Evolutionary conservation across 2,113 vertebrate species (phyloP), one percentile per base, ranked within the genome.

Genomic region (Malurus melanocephalus): DNA sequence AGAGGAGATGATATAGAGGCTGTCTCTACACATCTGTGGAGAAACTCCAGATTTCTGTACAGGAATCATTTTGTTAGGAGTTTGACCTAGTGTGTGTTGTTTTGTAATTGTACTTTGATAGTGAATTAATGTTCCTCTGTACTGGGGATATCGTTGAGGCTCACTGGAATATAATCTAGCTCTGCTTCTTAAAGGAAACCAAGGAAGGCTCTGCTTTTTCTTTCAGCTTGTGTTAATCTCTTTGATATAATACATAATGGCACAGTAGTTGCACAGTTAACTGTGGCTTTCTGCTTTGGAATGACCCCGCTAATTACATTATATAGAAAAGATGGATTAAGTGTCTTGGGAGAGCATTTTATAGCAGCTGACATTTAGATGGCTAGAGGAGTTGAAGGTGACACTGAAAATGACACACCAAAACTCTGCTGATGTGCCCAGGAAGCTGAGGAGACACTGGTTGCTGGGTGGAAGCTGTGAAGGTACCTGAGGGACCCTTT

Each of bases 221-320:
- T 80, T 86, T 83, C 61, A 55, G 61, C 40, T 51, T 88, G 26
- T 71, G 22, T 83, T 91, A 87, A 69, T 91, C 45, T 91, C 56
- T 76, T 68, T 89, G 85, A 59, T 92, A 38, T 51, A 69, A 87
- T 60, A 48, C 18, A 16, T 51, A 46, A 55, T 1, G 27, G 73
- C 79, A 80, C 33, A 66, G 76, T 66, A 83, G 90, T 59, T 85
- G 68, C 68, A 85, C 28, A 52, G 33, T 77, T 83, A 89, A 77
- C 72, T 65, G 22, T 92, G 72, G 40, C 60, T 88, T 94, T 93
- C 65, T 74, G 48, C 61, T 93, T 85, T 83, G 52, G 60, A 91
- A 80, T 0, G 3, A 90, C 88, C 68, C 35, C 49, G 18, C 68
- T 93, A 88, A 91, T 85, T 94, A 77, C 27, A 74, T 13, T n/a